Evolutionary conservation across 1,140 invertebrate genomes (phyloP).

Genomic region (Papilio polyxenes): DNA sequence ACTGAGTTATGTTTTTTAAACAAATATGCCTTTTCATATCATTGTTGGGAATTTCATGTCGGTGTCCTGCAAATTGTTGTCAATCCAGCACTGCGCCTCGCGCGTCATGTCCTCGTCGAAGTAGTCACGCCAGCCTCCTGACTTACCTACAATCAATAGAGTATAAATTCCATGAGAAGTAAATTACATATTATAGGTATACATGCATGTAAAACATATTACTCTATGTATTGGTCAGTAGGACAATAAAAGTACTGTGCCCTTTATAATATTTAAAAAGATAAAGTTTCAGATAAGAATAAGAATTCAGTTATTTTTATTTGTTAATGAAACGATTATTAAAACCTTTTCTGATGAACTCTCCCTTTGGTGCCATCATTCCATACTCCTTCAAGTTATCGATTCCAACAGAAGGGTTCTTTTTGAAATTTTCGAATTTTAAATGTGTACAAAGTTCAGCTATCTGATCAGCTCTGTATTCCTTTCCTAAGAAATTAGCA

Average conservation of each 20-base stretch:
- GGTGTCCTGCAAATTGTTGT: slow-evolving; percentile 81
- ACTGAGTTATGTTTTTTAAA: no score
- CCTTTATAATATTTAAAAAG: no score
- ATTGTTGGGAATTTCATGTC: slow-evolving; percentile 81
- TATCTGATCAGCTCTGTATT: slow-evolving; percentile 80
- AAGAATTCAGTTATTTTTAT: not conserved
- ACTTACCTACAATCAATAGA: slow-evolving; percentile 65
- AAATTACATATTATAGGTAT: no score
- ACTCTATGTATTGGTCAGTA: not conserved
- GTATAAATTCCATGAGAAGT: not conserved
- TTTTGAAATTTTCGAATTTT: slow-evolving; percentile 87
- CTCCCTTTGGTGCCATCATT: slow-evolving; percentile 71
- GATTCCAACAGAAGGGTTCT: slow-evolving; percentile 44
- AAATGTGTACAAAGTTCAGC: slow-evolving; percentile 82
- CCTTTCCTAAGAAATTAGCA: slow-evolving; percentile 82
- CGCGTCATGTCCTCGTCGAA: slow-evolving; percentile 81
- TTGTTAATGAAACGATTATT: not conserved
- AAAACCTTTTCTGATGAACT: slow-evolving; percentile 21
- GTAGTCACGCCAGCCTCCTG: slow-evolving; percentile 82
- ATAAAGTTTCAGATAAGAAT: no score
- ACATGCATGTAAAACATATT: no score
- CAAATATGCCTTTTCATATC: no score
- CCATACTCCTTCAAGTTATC: slow-evolving; percentile 7
- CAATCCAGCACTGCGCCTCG: slow-evolving; percentile 84
- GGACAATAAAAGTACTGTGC: not conserved